Percentiles rank a stretch among this genome's conserved stretches.
phyloP scores from a whole-genome alignment of 2,797 vertebrate species.

The Lepilemur ruficaudatus region DNA sequence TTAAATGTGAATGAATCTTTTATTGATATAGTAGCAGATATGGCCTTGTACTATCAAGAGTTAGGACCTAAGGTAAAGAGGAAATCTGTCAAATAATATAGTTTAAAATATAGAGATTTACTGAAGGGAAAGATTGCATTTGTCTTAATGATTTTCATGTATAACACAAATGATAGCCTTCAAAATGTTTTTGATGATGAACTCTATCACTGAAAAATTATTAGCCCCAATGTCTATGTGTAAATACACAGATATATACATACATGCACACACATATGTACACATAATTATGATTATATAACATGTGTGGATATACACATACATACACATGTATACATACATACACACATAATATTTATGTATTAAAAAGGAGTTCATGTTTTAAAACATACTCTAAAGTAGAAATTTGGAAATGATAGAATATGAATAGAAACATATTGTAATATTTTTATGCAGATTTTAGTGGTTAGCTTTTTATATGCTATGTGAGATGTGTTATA shows the following conservation, averaged over 20 bases:
- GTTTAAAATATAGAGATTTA: background rate
- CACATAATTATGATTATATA: background rate
- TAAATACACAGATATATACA: background rate
- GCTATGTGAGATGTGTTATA: background rate
- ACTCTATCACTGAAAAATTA: background rate
- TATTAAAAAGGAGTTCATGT: background rate
- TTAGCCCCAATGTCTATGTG: background rate
- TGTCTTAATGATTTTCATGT: background rate
- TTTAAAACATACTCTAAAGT: background rate
- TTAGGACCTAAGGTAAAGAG: background rate
- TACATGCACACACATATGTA: background rate
- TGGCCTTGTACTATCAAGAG: background rate
- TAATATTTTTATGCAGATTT: background rate
- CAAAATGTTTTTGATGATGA: background rate
- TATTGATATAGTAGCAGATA: background rate
- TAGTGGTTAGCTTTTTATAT: background rate
- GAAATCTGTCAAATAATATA: background rate
- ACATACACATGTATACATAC: rapidly evolving
- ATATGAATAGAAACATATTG: background rate
- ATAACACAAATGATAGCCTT: background rate
- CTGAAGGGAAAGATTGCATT: background rate
- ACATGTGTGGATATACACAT: background rate
- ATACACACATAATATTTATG: background rate
- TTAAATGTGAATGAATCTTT: background rate
- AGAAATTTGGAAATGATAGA: conserved; percentile 13